Percentiles rank a stretch among this genome's conserved stretches.
Conservation (phyloP, 92 coral and sea anemone genomes). For the Hydrozoanthus gracilis region DNA sequence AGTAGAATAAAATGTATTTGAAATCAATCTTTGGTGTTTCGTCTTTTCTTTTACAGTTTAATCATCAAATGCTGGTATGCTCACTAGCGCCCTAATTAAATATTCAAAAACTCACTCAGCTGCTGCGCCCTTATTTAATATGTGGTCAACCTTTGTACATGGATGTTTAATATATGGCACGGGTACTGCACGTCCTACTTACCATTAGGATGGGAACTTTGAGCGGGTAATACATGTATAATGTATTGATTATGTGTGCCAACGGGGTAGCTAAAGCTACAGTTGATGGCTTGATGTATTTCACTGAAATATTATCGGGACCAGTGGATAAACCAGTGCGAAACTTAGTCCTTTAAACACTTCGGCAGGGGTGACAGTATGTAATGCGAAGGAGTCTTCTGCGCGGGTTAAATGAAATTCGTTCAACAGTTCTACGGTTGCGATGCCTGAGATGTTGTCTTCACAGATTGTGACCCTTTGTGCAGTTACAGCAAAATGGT, state of each 20-base stretch:
- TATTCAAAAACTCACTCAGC: too few relatives aligned
- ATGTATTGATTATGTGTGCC: neutral
- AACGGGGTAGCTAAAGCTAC: neutral
- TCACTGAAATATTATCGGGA: neutral
- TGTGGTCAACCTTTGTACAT: too few relatives aligned
- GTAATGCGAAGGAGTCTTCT: neutral
- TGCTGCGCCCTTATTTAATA: too few relatives aligned
- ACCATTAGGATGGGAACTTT: too few relatives aligned
- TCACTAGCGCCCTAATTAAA: too few relatives aligned
- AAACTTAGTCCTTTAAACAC: neutral
- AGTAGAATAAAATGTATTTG: too few relatives aligned
- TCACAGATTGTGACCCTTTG: neutral
- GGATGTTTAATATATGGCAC: too few relatives aligned
- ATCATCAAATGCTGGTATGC: too few relatives aligned
- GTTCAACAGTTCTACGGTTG: neutral
- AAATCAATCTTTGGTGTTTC: too few relatives aligned
- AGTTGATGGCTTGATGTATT: slow-evolving; percentile 14
- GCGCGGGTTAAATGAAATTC: neutral
- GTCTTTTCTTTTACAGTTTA: too few relatives aligned
- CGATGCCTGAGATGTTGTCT: neutral
- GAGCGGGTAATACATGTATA: too few relatives aligned
- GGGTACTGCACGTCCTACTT: too few relatives aligned
- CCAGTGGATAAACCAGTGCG: slow-evolving; percentile 6
- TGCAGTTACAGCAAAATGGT: slow-evolving; percentile 8
- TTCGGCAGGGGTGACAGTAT: neutral